Conservation (phyloP, 1,140 invertebrate species). For the Brachionus rotundiformis region DNA sequence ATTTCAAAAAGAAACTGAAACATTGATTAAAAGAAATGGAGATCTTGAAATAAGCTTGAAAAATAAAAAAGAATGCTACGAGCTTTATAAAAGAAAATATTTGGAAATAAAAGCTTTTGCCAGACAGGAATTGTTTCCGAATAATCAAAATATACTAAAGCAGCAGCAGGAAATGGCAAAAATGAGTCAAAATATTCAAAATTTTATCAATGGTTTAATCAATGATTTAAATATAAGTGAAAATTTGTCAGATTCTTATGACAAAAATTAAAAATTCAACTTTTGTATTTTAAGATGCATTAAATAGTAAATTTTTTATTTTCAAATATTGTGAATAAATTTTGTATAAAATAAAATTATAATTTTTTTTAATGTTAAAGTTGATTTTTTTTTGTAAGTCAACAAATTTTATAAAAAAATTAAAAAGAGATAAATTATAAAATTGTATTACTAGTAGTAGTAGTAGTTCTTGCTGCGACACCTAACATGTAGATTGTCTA, state of each 20-base stretch:
- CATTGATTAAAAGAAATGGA: constrained; percentile 27
- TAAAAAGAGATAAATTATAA: too few relatives aligned
- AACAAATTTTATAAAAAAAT: too few relatives aligned
- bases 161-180: constrained; percentile 13
- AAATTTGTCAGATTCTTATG: background rate
- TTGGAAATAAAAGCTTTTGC: constrained; percentile 13
- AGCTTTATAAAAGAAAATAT: constrained; percentile 36
- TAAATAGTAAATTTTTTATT: background rate
- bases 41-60: constrained; percentile 26
- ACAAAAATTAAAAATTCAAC: background rate
- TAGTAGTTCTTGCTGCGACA: too few relatives aligned
- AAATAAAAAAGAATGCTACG: background rate
- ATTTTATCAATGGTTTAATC: constrained; percentile 37
- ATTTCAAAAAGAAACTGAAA: constrained; percentile 36
- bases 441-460: too few relatives aligned
- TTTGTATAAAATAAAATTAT: background rate
- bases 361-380: too few relatives aligned
- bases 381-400: background rate
- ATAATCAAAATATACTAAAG: constrained; percentile 17
- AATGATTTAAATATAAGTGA: constrained; percentile 9
- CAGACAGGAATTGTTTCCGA: constrained; percentile 1
- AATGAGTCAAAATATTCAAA: constrained; percentile 10
- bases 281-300: background rate
- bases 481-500: too few relatives aligned
- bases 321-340: background rate